phyloP scores from a whole-genome alignment of 2,797 vertebrate species.

The Mionectes olivaceus region DNA sequence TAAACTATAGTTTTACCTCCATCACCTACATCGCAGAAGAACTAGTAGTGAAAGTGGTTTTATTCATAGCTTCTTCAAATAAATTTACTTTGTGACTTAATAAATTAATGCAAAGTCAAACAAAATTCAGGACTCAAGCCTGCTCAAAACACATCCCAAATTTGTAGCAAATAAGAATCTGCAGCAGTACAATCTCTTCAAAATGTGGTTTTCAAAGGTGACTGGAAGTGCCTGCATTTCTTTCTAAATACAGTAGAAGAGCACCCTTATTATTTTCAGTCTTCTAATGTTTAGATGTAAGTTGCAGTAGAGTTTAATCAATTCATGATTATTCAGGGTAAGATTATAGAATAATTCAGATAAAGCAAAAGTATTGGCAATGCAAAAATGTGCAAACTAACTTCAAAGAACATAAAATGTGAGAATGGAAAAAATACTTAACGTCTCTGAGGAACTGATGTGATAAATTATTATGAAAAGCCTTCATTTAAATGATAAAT shows the following conservation, averaged over 20 bases:
- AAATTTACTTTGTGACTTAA: not conserved
- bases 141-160: not conserved
- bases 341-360: not conserved
- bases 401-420: not conserved
- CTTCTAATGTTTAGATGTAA: not conserved
- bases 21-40: not conserved
- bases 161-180: not conserved
- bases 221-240: not conserved
- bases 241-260: not conserved
- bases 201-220: not conserved
- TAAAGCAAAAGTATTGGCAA: not conserved
- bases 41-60: not conserved
- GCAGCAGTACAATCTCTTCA: not conserved
- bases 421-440: not conserved
- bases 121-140: not conserved
- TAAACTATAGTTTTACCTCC: not conserved
- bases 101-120: not conserved
- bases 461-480: not conserved
- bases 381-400: not conserved
- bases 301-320: not conserved
- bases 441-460: not conserved
- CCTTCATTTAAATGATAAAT: not conserved
- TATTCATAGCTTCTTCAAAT: not conserved
- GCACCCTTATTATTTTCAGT: not conserved
- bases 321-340: not conserved